phyloP scores from a whole-genome alignment of 2,113 vertebrate genomes.

The Seriola dumerili region DNA sequence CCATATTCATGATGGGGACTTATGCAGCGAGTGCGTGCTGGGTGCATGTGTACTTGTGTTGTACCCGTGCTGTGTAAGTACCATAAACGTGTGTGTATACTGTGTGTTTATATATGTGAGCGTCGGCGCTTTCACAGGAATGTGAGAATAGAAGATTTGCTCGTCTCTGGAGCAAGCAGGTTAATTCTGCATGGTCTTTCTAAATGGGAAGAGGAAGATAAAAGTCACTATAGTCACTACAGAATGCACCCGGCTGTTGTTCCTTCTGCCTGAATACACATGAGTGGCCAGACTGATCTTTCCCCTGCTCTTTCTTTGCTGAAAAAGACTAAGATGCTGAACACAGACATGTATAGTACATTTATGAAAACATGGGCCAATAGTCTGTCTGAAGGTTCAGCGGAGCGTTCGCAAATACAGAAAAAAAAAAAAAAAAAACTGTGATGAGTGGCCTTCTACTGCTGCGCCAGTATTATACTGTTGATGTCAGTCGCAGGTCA shows the following conservation, averaged over 20 bases:
- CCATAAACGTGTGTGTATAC: background rate
- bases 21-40: constrained; percentile 36
- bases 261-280: constrained; percentile 79
- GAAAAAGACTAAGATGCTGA: constrained; percentile 61
- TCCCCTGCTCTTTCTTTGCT: constrained; percentile 59
- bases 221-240: constrained; percentile 59
- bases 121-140: background rate
- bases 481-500: constrained; percentile 22
- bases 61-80: constrained; percentile 18
- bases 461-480: constrained; percentile 24
- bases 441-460: constrained; percentile 37
- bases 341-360: constrained; percentile 71
- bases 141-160: constrained; percentile 43
- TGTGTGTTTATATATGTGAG: constrained; percentile 32
- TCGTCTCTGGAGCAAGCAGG: constrained; percentile 39
- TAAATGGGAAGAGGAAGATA: constrained; percentile 52
- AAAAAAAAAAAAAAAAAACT: constrained; percentile 3
- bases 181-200: constrained; percentile 68
- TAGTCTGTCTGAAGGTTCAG: constrained; percentile 62
- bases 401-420: constrained; percentile 45
- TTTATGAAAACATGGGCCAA: constrained; percentile 71
- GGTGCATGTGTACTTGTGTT: constrained; percentile 41
- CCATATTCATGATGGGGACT: constrained; percentile 75
- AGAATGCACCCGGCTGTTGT: constrained; percentile 68
- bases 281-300: constrained; percentile 73